These are phyloP conservation scores for Lagria hirta DNA, from an alignment of 2,888 invertebrate species.

Conservation along the genomic window DNA sequence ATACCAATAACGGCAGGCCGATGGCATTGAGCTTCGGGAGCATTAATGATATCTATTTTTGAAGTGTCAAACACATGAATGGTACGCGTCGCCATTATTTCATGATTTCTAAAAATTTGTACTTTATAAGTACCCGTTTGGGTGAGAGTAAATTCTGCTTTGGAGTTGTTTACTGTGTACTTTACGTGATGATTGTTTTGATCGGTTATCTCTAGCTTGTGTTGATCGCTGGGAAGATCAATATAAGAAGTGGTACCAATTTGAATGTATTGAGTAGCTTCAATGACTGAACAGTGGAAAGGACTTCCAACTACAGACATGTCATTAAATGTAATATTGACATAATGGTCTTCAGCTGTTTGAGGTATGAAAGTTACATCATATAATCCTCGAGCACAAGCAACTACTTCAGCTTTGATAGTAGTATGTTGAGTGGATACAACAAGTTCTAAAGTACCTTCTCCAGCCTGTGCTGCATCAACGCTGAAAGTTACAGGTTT, in stretches of 20 bases:
- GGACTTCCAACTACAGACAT: constrained; percentile 89
- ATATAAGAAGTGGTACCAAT: constrained; percentile 64
- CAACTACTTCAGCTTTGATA: constrained; percentile 80
- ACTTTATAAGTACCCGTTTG: constrained; percentile 59
- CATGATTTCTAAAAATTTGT: constrained; percentile 40
- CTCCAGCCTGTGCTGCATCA: constrained; percentile 92
- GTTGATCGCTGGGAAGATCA: constrained; percentile 60
- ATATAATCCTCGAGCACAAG: constrained; percentile 86
- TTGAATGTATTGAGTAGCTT: constrained; percentile 73
- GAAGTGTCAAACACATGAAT: constrained; percentile 76
- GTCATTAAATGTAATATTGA: constrained; percentile 93
- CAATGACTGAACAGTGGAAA: constrained; percentile 72
- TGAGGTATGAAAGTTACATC: constrained; percentile 92
- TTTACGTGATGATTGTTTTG: constrained; percentile 61
- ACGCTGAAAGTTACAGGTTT: constrained; percentile 90
- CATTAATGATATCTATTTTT: constrained; percentile 51
- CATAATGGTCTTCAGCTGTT: constrained; percentile 85
- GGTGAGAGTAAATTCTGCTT: constrained; percentile 57
- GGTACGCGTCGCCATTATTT: constrained; percentile 49
- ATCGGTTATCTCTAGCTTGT: constrained; percentile 66
- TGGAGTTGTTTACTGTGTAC: constrained; percentile 49
- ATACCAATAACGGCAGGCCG: constrained; percentile 78
- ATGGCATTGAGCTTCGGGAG: constrained; percentile 73
- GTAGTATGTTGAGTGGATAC: constrained; percentile 89
- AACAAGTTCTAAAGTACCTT: constrained; percentile 88